A percentile compares a stretch with the other conserved stretches of the same genome.
Conservation (phyloP, 2,888 invertebrate genomes). For the Acholoe squamosa region DNA sequence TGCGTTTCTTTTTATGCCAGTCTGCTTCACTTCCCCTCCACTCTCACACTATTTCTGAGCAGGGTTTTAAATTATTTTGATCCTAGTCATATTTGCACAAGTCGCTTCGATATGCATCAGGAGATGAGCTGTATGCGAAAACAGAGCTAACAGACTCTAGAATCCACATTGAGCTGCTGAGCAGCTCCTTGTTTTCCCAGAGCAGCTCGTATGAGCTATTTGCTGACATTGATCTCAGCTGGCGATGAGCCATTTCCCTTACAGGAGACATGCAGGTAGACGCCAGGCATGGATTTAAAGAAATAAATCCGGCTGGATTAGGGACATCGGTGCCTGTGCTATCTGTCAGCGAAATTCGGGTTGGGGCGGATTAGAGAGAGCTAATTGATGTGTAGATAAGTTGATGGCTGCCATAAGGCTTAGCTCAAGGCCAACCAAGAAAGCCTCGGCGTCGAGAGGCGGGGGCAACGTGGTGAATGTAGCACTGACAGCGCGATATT, state of each 20-base stretch:
- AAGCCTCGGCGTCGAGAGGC: slow-evolving; percentile 8
- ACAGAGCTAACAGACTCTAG: too few species aligned
- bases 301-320: slow-evolving; percentile 13
- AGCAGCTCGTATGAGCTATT: too few species aligned
- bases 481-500: neutral
- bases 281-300: neutral
- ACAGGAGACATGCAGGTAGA: neutral
- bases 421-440: neutral
- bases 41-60: too few species aligned
- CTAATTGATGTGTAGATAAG: slow-evolving; percentile 34
- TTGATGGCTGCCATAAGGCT: slow-evolving; percentile 41
- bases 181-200: too few species aligned
- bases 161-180: too few species aligned
- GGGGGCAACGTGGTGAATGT: neutral
- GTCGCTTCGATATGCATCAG: too few species aligned
- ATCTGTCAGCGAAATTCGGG: neutral
- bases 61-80: too few species aligned
- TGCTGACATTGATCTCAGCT: neutral
- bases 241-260: neutral
- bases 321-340: neutral
- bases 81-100: too few species aligned
- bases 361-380: neutral
- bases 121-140: too few species aligned
- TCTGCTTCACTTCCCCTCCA: too few species aligned
- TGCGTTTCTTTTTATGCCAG: too few species aligned